phyloP scores from a whole-genome alignment of 2,113 vertebrate species.

The Myiozetetes cayanensis region DNA sequence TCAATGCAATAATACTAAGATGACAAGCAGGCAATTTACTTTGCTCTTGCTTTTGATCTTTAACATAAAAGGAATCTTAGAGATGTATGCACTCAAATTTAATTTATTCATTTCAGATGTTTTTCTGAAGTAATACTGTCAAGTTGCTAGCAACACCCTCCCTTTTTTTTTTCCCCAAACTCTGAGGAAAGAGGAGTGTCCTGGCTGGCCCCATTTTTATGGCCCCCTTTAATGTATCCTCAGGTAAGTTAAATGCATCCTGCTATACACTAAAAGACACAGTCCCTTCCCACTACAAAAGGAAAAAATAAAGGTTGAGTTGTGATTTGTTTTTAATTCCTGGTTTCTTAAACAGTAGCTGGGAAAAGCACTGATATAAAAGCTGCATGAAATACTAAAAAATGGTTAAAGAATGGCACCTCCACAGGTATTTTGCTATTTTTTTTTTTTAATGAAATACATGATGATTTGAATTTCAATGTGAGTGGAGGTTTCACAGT shows the following conservation, averaged over 20 bases:
- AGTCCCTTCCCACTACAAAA: neutral
- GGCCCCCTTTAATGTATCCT: neutral
- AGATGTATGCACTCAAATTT: neutral
- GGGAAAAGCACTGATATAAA: neutral
- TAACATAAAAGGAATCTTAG: conserved; percentile 36
- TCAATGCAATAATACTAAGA: neutral
- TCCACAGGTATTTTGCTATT: neutral
- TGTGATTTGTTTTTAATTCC: neutral
- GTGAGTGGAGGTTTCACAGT: neutral
- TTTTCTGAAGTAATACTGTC: conserved; percentile 21
- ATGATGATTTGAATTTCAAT: neutral
- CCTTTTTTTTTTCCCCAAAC: neutral
- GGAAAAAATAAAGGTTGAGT: neutral
- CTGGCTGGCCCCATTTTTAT: neutral
- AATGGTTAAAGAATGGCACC: neutral
- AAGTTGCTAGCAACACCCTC: neutral
- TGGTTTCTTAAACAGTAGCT: neutral
- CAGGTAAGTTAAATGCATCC: neutral
- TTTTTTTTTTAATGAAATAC: neutral
- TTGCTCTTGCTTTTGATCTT: conserved; percentile 57
- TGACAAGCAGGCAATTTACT: conserved; percentile 52
- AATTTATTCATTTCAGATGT: conserved; percentile 29
- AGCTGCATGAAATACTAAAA: neutral
- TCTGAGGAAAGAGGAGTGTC: neutral
- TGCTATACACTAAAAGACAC: neutral